These are phyloP conservation scores for Oreochromis spilurus DNA, from an alignment of 2,113 vertebrate genomes.

Conservation along the genomic window DNA sequence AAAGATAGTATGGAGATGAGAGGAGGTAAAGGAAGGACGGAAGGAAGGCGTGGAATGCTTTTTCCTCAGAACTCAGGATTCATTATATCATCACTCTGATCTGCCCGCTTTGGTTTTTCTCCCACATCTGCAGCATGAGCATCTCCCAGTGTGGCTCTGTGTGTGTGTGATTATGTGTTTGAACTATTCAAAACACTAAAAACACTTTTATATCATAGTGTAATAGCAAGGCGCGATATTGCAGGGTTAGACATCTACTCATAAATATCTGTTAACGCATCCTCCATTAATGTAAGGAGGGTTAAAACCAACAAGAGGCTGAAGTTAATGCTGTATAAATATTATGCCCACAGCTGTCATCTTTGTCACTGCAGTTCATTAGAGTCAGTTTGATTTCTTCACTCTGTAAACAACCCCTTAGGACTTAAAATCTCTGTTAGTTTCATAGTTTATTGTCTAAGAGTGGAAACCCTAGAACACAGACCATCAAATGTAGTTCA, in stretches of 20 bases:
- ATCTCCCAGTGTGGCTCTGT: slow-evolving; percentile 35
- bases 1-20: slow-evolving; percentile 33
- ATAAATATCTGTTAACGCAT: slow-evolving; percentile 7
- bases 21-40: slow-evolving; percentile 39
- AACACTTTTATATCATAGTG: slow-evolving; percentile 32
- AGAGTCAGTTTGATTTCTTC: not conserved
- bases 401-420: not conserved
- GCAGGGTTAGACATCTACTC: not conserved
- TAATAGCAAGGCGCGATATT: slow-evolving; percentile 24
- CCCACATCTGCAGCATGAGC: slow-evolving; percentile 40
- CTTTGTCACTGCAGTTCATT: slow-evolving; percentile 14
- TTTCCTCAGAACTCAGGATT: slow-evolving; percentile 66
- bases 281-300: not conserved
- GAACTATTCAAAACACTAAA: slow-evolving; percentile 32
- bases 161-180: slow-evolving; percentile 25
- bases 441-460: not conserved
- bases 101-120: slow-evolving; percentile 59
- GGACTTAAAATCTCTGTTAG: not conserved
- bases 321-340: not conserved
- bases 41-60: slow-evolving; percentile 43
- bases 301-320: not conserved
- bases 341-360: not conserved
- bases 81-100: slow-evolving; percentile 67
- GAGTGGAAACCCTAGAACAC: not conserved
- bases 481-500: not conserved